phyloP scores from a whole-genome alignment of 2,888 invertebrate species.

The Nasonia oneida region DNA sequence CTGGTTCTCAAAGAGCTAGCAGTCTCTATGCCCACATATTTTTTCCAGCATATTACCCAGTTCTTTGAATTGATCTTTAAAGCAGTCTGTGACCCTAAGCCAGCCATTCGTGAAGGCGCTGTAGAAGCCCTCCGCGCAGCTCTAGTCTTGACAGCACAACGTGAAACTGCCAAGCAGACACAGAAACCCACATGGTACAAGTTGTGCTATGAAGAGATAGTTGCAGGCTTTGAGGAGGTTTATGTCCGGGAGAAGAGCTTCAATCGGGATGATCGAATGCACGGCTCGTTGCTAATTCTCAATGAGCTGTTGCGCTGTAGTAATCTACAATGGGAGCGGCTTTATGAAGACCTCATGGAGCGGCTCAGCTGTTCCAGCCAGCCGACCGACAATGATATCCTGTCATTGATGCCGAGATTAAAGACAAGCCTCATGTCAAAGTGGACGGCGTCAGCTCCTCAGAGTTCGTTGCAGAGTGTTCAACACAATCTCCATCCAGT shows the following conservation, averaged over 20 bases:
- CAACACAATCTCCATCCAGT: conserved; percentile 79
- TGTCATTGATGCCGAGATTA: conserved; percentile 83
- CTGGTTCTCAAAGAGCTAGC: conserved; percentile 96
- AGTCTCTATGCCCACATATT: conserved; percentile 97
- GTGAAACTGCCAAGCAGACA: conserved; percentile 94
- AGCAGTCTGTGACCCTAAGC: conserved; percentile 94
- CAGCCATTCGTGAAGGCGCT: conserved; percentile 94
- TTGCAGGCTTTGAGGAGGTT: conserved; percentile 87
- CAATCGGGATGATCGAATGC: conserved; percentile 93
- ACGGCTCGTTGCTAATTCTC: conserved; percentile 94
- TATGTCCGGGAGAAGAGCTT: conserved; percentile 87
- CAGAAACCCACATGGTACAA: conserved; percentile 94
- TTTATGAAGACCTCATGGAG: conserved; percentile 87
- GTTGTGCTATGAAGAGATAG: conserved; percentile 95
- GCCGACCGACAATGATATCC: conserved; percentile 80
- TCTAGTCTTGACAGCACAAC: conserved; percentile 95
- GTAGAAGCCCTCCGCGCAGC: conserved; percentile 97
- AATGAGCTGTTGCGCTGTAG: conserved; percentile 96
- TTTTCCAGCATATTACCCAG: conserved; percentile 95
- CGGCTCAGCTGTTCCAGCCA: conserved; percentile 79
- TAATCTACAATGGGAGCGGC: conserved; percentile 92
- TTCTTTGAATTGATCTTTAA: conserved; percentile 97
- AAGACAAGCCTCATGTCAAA: conserved; percentile 83
- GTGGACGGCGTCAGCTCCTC: conserved; percentile 71
- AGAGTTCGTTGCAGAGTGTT: conserved; percentile 66